Percentiles rank a stretch among this genome's conserved stretches.
These are phyloP conservation scores for Pipistrellus pygmaeus DNA, from an alignment of 2,797 vertebrate species.

Conservation along the genomic window DNA sequence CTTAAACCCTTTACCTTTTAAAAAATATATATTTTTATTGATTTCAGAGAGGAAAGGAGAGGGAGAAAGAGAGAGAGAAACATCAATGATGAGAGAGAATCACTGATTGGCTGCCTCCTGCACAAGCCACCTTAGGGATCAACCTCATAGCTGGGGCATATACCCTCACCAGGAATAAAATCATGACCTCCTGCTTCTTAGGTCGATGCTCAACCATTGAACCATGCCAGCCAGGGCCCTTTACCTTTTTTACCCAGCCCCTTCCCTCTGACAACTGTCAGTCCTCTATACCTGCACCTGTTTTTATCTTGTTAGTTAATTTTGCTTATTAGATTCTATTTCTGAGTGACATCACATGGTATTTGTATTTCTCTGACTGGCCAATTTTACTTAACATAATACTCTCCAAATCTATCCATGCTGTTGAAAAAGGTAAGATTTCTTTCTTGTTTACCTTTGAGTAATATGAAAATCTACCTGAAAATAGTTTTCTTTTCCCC, in stretches of 20 bases:
- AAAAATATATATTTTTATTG: too few species aligned
- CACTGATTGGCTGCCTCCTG: too few species aligned
- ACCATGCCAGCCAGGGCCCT: too few species aligned
- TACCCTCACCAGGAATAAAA: too few species aligned
- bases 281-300: background rate
- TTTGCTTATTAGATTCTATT: background rate
- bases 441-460: background rate
- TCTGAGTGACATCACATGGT: background rate
- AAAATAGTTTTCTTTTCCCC: background rate
- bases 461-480: background rate
- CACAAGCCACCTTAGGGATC: too few species aligned
- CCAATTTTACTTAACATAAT: background rate
- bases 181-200: too few species aligned
- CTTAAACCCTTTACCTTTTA: background rate
- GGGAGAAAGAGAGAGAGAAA: too few species aligned
- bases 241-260: background rate
- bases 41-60: too few species aligned
- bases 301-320: background rate
- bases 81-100: too few species aligned
- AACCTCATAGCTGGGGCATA: too few species aligned
- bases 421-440: background rate
- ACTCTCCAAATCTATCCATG: background rate
- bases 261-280: background rate
- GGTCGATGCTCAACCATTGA: too few species aligned
- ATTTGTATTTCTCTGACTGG: background rate